Evolutionary conservation across 2,888 invertebrate genomes (phyloP), one percentile per base, ranked within the genome.

Genomic region (Drosophila trichaetosa): DNA sequence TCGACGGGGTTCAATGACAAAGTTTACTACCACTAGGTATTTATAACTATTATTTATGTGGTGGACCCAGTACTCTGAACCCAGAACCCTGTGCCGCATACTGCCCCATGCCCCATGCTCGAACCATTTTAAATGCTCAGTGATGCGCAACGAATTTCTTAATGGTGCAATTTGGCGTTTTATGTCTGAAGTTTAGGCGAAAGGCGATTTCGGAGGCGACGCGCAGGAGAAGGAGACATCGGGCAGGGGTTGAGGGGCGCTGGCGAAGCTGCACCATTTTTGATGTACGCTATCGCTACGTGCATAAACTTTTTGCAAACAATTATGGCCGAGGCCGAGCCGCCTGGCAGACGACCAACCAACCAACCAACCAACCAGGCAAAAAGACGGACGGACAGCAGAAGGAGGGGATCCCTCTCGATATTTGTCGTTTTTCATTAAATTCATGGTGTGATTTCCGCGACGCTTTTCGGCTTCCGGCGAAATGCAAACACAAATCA

Each of bases 91-190:
- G 27, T 27, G 18, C 4, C 34, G 5, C 49, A 8, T 13, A 13
- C 18, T 18, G 38, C 2, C 40, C 52, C 5, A 54, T 27, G 34
- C 24, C 7, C 33, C 18, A 34, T 24, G 42, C 69, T 34, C 40
- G 62, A 38, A 27, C 80, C 82, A 79, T 88, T 90, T 90, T 84
- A 80, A 91, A 90, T 92, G 91, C 83, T 87, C 90, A 90, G 78
- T 91, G 92, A 92, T 91, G 91, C 92, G 91, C 87, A 91, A 86
- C 91, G 90, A 91, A 91, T 92, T 91, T 91, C 92, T 91, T 91
- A 91, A 91, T 91, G 90, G 91, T 90, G 91, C 90, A 91, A 85
- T 91, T 89, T 86, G 89, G 87, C 89, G 90, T 90, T 87, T 87
- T 87, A 87, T 87, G 90, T 87, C 83, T 83, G 89, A 87, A 87